Evolutionary conservation across 2,888 invertebrate genomes (phyloP).

Genomic region (Uloborus plumipes): DNA sequence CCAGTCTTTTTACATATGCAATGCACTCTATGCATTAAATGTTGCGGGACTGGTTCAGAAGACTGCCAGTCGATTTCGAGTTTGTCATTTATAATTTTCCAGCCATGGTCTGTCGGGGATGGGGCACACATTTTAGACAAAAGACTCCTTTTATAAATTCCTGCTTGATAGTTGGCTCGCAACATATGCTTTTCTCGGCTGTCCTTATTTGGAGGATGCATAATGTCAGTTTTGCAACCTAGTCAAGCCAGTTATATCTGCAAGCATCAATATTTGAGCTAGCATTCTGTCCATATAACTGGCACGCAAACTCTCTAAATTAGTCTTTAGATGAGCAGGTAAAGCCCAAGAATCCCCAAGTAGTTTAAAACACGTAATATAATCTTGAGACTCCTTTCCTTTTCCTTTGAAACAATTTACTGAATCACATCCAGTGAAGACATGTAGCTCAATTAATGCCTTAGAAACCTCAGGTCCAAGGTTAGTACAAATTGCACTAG

Average conservation of each 20-base stretch:
- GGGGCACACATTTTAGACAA: no score
- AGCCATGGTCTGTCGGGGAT: no score
- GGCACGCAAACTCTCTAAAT: background rate
- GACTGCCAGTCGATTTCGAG: no score
- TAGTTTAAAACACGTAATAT: background rate
- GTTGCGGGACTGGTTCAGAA: no score
- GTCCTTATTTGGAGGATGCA: constrained; percentile 8
- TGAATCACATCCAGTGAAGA: background rate
- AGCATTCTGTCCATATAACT: background rate
- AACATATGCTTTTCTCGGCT: background rate
- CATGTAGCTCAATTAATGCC: background rate
- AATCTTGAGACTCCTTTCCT: background rate
- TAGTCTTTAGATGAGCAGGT: background rate
- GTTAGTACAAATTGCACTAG: no score
- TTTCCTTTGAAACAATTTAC: background rate
- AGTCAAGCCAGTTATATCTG: constrained; percentile 5
- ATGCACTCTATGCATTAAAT: no score
- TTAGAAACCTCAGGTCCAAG: background rate
- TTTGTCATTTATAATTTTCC: no score
- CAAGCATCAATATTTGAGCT: background rate
- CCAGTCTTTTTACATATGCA: no score
- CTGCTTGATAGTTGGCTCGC: background rate
- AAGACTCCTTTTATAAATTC: background rate
- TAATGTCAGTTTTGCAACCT: background rate
- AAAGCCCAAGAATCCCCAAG: background rate